A percentile compares a stretch with the other conserved stretches of the same genome.
Evolutionary conservation across 2,113 vertebrate species (phyloP).

Genomic region (Aphyosemion australe): DNA sequence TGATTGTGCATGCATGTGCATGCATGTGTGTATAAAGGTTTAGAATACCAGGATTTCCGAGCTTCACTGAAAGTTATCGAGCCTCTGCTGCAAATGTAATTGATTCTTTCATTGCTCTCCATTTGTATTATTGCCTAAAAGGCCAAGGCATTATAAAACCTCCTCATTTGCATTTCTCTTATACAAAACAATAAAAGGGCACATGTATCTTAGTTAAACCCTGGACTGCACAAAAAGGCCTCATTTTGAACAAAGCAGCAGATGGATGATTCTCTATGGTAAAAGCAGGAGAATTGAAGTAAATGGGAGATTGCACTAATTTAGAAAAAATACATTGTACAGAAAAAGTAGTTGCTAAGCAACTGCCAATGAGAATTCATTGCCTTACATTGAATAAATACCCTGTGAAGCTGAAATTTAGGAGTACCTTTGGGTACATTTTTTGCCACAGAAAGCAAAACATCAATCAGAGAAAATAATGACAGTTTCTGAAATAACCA

Average conservation of each 20-base stretch:
- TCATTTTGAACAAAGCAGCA: too few species aligned
- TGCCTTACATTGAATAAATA: too few species aligned
- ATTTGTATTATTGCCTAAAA: conserved; percentile 30
- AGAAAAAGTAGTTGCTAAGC: too few species aligned
- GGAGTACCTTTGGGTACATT: too few species aligned
- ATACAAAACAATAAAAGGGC: conserved; percentile 25
- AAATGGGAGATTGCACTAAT: conserved; percentile 51
- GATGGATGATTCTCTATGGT: too few species aligned
- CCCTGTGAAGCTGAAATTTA: too few species aligned
- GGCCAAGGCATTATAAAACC: conserved; percentile 15
- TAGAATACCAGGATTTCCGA: not conserved
- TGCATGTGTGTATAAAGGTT: conserved; percentile 1
- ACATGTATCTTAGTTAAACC: not conserved
- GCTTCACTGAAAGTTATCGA: conserved; percentile 4
- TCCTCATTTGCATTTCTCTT: conserved; percentile 23
- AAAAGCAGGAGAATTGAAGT: conserved; percentile 44
- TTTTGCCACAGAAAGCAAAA: too few species aligned
- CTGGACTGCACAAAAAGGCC: conserved; percentile 4
- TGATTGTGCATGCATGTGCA: too few species aligned
- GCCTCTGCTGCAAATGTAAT: conserved; percentile 19
- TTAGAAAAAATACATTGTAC: too few species aligned
- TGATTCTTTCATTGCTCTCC: conserved; percentile 20
- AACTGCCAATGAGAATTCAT: too few species aligned
- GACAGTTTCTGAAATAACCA: too few species aligned
- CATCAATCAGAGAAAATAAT: too few species aligned